Evolutionary conservation across 1,140 invertebrate species (phyloP), one percentile per base, ranked within the genome.

Genomic region (Pseudomyrmex sp.): DNA sequence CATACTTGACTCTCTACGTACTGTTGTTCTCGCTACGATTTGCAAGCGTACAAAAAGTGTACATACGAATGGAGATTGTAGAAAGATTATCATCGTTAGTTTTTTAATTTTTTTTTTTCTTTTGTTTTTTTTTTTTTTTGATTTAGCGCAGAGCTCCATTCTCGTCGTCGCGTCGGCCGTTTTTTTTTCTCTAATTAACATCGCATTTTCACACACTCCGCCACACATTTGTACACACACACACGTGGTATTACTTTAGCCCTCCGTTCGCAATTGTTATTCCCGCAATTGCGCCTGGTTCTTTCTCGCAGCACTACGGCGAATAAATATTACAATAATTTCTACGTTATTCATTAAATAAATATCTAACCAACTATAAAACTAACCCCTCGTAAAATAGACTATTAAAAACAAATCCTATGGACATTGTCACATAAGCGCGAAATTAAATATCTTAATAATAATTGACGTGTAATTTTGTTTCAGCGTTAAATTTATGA

Each of bases 21-120:
- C 66, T 80, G 66, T 80, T 72, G 2, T 35, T 5, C 35, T 35
- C 44, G 76, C 76, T 80, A 80, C 66, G 65, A 61, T 50, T 80
- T 80, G 76, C 76, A 80, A 80, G 76, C 76, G 76, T 80, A 80
- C 76, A 80, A 80, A 79, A 80, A 80, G 76, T 80, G 76, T 80
- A 80, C 76, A 72, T 80, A 80, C 76, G 76, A 80, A 70, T 80
- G 66, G 66, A 80, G 76, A 80, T 80, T 80, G 76, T 80, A 80
- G 76, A 80, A 80, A 80, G 76, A 80, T 80, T 72, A 80, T 80
- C 62, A 56, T 69, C 56, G 44, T 59, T 73, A 54, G 62, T 63
- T 62, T 69, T 74, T 85, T 73, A 58, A 76, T 84, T 35, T 35
- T 35, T 35, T 5, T 35, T 35, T 35, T 0, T 26, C 2, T 26